phyloP scores from a whole-genome alignment of 2,113 vertebrate species.

The Oophaga pumilio region DNA sequence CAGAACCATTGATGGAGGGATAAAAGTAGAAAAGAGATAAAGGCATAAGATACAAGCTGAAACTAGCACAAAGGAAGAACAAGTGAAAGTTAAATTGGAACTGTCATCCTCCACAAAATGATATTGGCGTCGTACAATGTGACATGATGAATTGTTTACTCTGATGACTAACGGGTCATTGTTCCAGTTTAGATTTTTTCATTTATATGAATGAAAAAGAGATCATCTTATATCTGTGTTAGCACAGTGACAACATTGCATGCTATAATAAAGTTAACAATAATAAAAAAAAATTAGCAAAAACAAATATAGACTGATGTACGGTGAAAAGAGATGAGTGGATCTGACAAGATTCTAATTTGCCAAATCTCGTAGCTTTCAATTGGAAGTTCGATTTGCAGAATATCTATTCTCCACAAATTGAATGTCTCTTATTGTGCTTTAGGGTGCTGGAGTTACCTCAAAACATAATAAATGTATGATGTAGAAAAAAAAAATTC shows the following conservation, averaged over 20 bases:
- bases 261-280: not conserved
- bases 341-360: no score
- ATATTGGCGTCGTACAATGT: not conserved
- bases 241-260: not conserved
- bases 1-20: slow-evolving; percentile 1
- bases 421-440: no score
- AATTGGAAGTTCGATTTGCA: no score
- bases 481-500: no score
- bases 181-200: not conserved
- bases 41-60: not conserved
- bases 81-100: not conserved
- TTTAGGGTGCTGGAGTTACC: no score
- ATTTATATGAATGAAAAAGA: not conserved
- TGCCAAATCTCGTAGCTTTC: no score
- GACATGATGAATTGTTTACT: not conserved
- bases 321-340: no score
- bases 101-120: not conserved
- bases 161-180: not conserved
- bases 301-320: no score
- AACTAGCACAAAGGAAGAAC: not conserved
- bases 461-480: no score
- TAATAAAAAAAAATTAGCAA: not conserved
- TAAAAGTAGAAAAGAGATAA: not conserved
- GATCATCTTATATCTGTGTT: not conserved
- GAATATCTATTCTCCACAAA: no score